Conservation (phyloP, 1,140 invertebrate genomes). For the Neodiprion pinetum region DNA sequence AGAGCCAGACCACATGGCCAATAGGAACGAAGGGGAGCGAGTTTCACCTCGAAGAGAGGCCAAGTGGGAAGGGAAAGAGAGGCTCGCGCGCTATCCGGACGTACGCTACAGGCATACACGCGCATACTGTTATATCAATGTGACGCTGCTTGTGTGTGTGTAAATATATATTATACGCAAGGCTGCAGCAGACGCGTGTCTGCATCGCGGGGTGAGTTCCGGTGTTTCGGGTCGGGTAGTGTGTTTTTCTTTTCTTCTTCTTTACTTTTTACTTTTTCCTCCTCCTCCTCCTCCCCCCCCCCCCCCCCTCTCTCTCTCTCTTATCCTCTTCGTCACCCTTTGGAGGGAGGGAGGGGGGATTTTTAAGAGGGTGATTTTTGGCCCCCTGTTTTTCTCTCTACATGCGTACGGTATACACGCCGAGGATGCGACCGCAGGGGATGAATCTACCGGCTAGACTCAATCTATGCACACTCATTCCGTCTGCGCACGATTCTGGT, state of each 20-base stretch:
- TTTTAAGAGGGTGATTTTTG: too few relatives aligned
- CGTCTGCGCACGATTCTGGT: neutral
- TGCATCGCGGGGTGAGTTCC: neutral
- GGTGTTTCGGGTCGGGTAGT: neutral
- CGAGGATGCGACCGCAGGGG: neutral
- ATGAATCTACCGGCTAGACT: neutral
- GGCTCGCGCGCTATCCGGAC: constrained; percentile 27
- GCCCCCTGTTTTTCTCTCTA: too few relatives aligned
- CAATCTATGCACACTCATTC: too few relatives aligned
- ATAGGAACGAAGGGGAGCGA: constrained; percentile 9
- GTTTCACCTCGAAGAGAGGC: constrained; percentile 17
- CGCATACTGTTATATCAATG: constrained; percentile 19
- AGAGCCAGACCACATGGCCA: neutral
- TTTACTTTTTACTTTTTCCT: neutral
- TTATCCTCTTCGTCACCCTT: neutral
- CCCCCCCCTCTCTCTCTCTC: neutral
- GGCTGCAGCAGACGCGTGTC: constrained; percentile 28
- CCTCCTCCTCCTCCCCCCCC: neutral
- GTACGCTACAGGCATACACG: constrained; percentile 21
- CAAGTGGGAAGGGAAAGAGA: constrained; percentile 17
- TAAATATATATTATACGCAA: neutral
- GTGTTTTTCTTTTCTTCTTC: too few relatives aligned
- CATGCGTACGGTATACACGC: too few relatives aligned
- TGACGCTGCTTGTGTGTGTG: constrained; percentile 18
- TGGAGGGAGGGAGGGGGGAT: too few relatives aligned